These are phyloP conservation scores for Vanessa atalanta DNA, from an alignment of 1,140 invertebrate species.

Conservation along the genomic window DNA sequence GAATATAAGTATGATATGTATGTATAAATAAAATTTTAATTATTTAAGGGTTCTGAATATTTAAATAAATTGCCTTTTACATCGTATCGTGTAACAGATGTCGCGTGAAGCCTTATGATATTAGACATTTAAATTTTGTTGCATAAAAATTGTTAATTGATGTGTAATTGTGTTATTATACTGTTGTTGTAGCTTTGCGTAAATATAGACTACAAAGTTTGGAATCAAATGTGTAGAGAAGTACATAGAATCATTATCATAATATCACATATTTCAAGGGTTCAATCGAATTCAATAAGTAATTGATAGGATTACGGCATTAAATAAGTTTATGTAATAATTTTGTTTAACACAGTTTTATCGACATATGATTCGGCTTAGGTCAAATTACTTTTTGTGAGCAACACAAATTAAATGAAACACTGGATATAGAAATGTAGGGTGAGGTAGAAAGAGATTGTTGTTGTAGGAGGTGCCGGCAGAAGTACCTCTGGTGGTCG, in stretches of 20 bases:
- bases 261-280: background rate
- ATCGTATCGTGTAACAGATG: slow-evolving; percentile 23
- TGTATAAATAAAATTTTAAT: too few species aligned
- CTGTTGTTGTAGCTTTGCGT: slow-evolving; percentile 32
- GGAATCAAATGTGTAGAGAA: slow-evolving; percentile 13
- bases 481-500: slow-evolving; percentile 80
- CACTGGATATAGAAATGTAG: slow-evolving; percentile 28
- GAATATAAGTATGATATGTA: too few species aligned
- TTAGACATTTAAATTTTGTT: slow-evolving; percentile 37
- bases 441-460: slow-evolving; percentile 67
- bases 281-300: background rate
- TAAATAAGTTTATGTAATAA: background rate
- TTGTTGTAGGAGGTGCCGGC: slow-evolving; percentile 82
- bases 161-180: slow-evolving; percentile 26
- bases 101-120: slow-evolving; percentile 30
- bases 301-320: background rate
- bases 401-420: slow-evolving; percentile 16
- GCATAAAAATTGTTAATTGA: slow-evolving; percentile 33
- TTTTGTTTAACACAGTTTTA: background rate
- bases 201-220: slow-evolving; percentile 9
- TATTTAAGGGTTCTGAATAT: too few species aligned
- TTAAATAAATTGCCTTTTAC: background rate
- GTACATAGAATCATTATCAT: slow-evolving; percentile 7
- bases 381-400: background rate
- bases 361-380: background rate